Conservation (phyloP, 2,797 vertebrate genomes). For the Chaetodon trifasciatus region DNA sequence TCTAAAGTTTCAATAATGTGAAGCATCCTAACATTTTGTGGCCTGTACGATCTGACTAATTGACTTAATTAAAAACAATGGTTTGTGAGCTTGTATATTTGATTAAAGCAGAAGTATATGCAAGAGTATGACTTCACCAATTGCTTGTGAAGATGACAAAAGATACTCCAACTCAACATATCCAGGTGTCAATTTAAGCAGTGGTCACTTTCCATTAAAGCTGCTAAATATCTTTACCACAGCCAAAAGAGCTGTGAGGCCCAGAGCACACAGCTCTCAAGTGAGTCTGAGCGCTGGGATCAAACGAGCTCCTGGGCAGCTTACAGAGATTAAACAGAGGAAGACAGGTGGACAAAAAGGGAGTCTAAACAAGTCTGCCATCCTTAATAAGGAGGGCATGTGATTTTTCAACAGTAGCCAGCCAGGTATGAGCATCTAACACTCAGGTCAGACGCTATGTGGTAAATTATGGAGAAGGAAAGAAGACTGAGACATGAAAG, state of each 20-base stretch:
- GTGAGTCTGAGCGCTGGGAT: slow-evolving; percentile 41
- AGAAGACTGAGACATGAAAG: slow-evolving; percentile 37
- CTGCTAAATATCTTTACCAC: slow-evolving; percentile 21
- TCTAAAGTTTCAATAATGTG: not conserved
- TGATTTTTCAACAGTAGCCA: slow-evolving; percentile 13
- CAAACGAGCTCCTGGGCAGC: slow-evolving; percentile 51
- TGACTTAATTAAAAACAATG: not conserved
- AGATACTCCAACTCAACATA: slow-evolving; percentile 6
- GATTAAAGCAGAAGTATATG: not conserved
- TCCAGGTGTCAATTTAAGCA: slow-evolving; percentile 26
- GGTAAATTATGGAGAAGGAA: slow-evolving; percentile 32
- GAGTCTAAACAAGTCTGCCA: slow-evolving; percentile 39
- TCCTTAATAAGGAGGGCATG: slow-evolving; percentile 36
- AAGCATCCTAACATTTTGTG: not conserved
- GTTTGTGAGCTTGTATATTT: not conserved
- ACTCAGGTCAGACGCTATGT: slow-evolving; percentile 23
- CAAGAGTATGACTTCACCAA: not conserved
- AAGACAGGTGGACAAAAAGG: slow-evolving; percentile 52
- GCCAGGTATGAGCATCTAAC: slow-evolving; percentile 17
- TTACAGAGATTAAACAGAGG: slow-evolving; percentile 60
- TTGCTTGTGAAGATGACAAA: not conserved
- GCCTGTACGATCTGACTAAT: not conserved
- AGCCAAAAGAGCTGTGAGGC: slow-evolving; percentile 21
- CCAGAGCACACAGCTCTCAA: slow-evolving; percentile 45
- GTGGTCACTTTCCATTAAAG: slow-evolving; percentile 54